Evolutionary conservation across 37 sponge, comb jelly and placozoan genomes (phyloP), one percentile per base, ranked within the genome.

Genomic region (Mnemiopsis leidyi): DNA sequence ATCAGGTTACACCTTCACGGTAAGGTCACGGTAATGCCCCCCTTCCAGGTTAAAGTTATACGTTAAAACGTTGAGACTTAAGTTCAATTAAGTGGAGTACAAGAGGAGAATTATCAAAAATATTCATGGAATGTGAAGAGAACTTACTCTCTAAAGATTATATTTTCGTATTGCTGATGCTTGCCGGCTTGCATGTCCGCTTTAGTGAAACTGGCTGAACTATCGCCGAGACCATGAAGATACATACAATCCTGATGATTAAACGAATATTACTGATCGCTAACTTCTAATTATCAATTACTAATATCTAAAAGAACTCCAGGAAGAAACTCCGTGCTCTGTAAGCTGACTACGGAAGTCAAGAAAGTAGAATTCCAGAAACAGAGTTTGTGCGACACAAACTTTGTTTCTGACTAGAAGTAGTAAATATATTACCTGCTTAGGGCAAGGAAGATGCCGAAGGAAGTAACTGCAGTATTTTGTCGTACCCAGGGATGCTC

Each of bases 381-480:
- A n/a, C n/a, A n/a, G n/a, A n/a, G n/a, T n/a, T n/a, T n/a, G n/a
- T n/a, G n/a, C n/a, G n/a, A n/a, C n/a, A n/a, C n/a, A n/a, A n/a
- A n/a, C n/a, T n/a, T n/a, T n/a, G n/a, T n/a, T n/a, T n/a, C n/a
- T n/a, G n/a, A n/a, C n/a, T n/a, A n/a, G n/a, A n/a, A n/a, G n/a
- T n/a, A n/a, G n/a, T n/a, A n/a, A n/a, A n/a, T n/a, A n/a, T n/a
- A n/a, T n/a, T 48, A 97, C 97, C 69, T 96, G 94, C 90, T 97
- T 97, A 25, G 96, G 93, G 38, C 98, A 97, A 79, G 93, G 93
- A 16, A 92, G 32, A 38, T 95, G 95, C 68, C 94, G 68, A 13
- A 97, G 92, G 93, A 97, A 97, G 82, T 83, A 92, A 18, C 96
- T 96, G 69, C 98, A 97, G 71, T 97, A 97, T 94, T 97, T 97